Evolutionary conservation across 2,888 invertebrate genomes (phyloP).

Genomic region (Meiosimyza platycephala): DNA sequence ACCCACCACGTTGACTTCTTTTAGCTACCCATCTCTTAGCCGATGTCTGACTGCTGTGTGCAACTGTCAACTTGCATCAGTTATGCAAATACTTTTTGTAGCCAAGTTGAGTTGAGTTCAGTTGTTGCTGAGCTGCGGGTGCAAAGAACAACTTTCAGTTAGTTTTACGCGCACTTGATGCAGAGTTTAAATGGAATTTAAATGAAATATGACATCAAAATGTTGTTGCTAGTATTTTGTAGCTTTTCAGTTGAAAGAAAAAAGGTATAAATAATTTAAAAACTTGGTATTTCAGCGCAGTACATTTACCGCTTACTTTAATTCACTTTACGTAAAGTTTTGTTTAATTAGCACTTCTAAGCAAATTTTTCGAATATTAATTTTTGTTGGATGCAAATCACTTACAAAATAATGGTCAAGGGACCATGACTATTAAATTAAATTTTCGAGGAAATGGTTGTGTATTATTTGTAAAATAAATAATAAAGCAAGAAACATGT

Average conservation of each 20-base stretch:
- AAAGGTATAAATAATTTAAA: too few relatives aligned
- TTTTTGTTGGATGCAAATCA: too few relatives aligned
- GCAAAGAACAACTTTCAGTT: background rate
- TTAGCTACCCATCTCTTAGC: background rate
- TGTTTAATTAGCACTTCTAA: too few relatives aligned
- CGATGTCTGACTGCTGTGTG: background rate
- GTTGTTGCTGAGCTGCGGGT: background rate
- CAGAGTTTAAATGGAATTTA: slow-evolving; percentile 12
- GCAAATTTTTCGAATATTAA: too few relatives aligned
- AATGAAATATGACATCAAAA: slow-evolving; percentile 13
- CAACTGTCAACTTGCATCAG: slow-evolving; percentile 35
- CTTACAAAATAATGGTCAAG: too few relatives aligned
- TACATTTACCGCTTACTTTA: too few relatives aligned
- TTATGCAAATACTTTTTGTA: slow-evolving; percentile 27
- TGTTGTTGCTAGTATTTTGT: background rate
- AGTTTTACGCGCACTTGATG: slow-evolving; percentile 10
- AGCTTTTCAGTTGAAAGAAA: background rate
- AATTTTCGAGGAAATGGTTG: too few relatives aligned
- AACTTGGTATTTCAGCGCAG: too few relatives aligned
- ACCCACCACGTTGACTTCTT: background rate
- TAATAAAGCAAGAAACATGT: too few relatives aligned
- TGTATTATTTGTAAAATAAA: too few relatives aligned
- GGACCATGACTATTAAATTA: too few relatives aligned
- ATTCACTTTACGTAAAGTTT: too few relatives aligned
- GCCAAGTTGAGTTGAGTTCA: slow-evolving; percentile 17